Evolutionary conservation across 1,140 invertebrate genomes (phyloP).

Genomic region (Acarapis woodi): DNA sequence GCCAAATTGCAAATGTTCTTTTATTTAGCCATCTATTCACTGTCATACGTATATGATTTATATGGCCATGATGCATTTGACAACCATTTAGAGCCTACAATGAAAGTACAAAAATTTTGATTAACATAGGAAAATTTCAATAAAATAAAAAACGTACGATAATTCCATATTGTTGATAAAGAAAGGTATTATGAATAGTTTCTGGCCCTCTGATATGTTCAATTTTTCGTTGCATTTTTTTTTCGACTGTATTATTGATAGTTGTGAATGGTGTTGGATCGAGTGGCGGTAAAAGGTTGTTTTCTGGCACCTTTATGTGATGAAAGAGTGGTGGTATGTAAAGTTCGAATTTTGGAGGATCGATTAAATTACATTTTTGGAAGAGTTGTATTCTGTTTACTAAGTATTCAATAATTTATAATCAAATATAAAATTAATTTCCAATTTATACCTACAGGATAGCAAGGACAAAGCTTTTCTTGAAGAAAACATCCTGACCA

Average conservation of each 20-base stretch:
- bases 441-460: too few relatives aligned
- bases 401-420: too few relatives aligned
- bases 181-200: slow-evolving; percentile 41
- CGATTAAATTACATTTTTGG: too few relatives aligned
- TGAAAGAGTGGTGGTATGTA: too few relatives aligned
- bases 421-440: too few relatives aligned
- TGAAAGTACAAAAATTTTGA: not conserved
- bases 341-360: too few relatives aligned
- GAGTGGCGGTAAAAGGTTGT: not conserved
- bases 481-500: too few relatives aligned
- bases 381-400: too few relatives aligned
- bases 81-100: slow-evolving; percentile 42
- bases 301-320: not conserved
- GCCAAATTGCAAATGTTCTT: slow-evolving; percentile 76
- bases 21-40: slow-evolving; percentile 42
- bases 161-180: slow-evolving; percentile 69
- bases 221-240: slow-evolving; percentile 48
- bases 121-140: slow-evolving; percentile 1
- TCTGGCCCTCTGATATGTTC: slow-evolving; percentile 65
- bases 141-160: slow-evolving; percentile 24
- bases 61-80: slow-evolving; percentile 39
- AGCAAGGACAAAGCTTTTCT: too few relatives aligned
- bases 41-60: slow-evolving; percentile 55
- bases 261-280: not conserved
- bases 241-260: slow-evolving; percentile 18